Evolutionary conservation across 2,113 vertebrate genomes (phyloP).

Genomic region (Pseudopipra pipra): DNA sequence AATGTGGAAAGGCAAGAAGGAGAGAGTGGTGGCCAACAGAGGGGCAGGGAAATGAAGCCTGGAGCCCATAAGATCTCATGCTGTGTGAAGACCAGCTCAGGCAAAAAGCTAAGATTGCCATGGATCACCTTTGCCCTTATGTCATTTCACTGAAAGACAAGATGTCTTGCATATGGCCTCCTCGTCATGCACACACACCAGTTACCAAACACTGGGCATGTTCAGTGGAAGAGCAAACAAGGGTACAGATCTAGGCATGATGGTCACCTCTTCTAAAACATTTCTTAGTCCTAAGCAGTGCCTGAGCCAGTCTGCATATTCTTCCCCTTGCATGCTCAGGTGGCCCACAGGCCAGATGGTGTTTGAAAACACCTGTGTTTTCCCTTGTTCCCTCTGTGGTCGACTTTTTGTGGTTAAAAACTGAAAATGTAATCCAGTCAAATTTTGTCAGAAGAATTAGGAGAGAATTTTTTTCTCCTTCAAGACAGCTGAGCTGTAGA

Average conservation of each 20-base stretch:
- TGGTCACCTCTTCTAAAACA: neutral
- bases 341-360: rapidly evolving
- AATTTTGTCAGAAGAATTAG: neutral
- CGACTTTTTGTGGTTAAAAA: neutral
- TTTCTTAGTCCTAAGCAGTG: neutral
- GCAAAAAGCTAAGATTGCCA: neutral
- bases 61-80: neutral
- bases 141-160: neutral
- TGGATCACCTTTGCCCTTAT: neutral
- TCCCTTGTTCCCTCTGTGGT: neutral
- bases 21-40: neutral
- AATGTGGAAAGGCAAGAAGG: neutral
- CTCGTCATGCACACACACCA: neutral
- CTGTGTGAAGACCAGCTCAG: neutral
- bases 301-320: rapidly evolving
- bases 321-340: neutral
- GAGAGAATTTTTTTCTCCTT: neutral
- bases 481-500: rapidly evolving
- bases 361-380: neutral
- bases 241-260: neutral
- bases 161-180: neutral
- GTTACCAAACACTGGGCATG: neutral
- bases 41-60: neutral
- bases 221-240: neutral
- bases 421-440: neutral